These are phyloP conservation scores for Urocynchramus pylzowi DNA, from an alignment of 2,113 vertebrate genomes.

Conservation along the genomic window DNA sequence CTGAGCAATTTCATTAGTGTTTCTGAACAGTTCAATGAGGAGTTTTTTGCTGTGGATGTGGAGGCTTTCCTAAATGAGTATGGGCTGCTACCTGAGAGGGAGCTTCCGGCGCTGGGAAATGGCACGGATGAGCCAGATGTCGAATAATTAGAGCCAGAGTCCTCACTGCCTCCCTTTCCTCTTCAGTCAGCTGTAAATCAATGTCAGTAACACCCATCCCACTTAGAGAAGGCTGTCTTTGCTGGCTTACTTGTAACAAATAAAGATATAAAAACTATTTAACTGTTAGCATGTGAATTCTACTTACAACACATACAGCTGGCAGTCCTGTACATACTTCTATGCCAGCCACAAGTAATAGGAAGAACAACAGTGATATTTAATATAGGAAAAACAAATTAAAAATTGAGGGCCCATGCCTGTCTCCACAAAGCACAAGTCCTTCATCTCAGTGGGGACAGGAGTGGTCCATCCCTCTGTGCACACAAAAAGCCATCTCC, in stretches of 20 bases:
- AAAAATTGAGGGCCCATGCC: neutral
- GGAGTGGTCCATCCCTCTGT: neutral
- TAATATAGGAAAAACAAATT: neutral
- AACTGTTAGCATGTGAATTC: neutral
- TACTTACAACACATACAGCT: neutral
- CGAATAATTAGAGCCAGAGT: slow-evolving; percentile 69
- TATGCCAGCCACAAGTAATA: neutral
- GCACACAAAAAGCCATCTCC: neutral
- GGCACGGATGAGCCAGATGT: slow-evolving; percentile 76
- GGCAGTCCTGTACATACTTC: neutral
- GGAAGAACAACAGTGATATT: neutral
- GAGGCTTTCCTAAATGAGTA: slow-evolving; percentile 94
- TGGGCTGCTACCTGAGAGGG: slow-evolving; percentile 89
- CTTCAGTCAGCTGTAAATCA: neutral
- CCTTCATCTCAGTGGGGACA: neutral
- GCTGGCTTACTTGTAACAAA: neutral
- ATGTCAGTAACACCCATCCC: neutral
- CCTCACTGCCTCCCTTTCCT: neutral
- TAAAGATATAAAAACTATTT: neutral
- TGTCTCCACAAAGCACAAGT: neutral
- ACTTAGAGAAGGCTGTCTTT: slow-evolving; percentile 46
- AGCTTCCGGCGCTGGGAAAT: slow-evolving; percentile 66
- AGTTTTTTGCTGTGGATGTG: slow-evolving; percentile 92
- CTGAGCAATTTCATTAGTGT: slow-evolving; percentile 92
- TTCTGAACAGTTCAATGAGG: slow-evolving; percentile 84